Base-by-base conservation (phyloP, 1,140 invertebrate genomes). In the Drosophila mojavensis region DNA sequence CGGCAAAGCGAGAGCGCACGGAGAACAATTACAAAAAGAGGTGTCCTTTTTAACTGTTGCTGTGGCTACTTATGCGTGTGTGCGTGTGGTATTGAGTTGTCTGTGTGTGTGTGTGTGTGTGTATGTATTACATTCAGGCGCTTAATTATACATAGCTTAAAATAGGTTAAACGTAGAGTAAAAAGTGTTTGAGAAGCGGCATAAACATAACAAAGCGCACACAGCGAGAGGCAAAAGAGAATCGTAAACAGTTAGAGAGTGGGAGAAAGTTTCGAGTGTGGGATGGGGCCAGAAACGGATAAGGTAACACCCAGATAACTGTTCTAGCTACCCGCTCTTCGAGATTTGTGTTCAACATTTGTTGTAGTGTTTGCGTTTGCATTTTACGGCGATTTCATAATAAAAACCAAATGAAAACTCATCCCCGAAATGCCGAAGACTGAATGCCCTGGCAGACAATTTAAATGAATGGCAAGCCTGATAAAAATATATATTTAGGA, bases 121-220 rank as follows among this genome's bases (percentile, higher is more conserved):
- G 51, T 77, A 45, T 72, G 41, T 67, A 67, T 78, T 65, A 71
- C 81, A 72, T 84, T 86, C 79, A 88, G 72, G 72, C 81, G 66
- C 68, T 79, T 88, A 77, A 86, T 86, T 86, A 86, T n/a, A n/a
- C n/a, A n/a, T 73, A 82, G 71, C 79, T 86, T 70, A 58, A 88
- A 88, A 82, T 79, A 78, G 79, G 83, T 88, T 88, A 70, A 81
- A 86, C 67, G 62, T 71, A 62, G 68, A 74, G 68, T 85, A 63
- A 41, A 69, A 60, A 66, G 71, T 75, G 78, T 81, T 59, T 7
- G 33, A 9, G 7, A 36, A 76, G 60, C 77, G 70, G 78, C 67
- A 77, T 60, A 89, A 77, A 73, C 58, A 68, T 65, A 78, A 74
- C 45, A 65, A 80, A 73, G 79, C 68, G 72, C 76, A 83, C 50